Conservation (phyloP, 2,797 vertebrate genomes). For the Chaunax sp. region DNA sequence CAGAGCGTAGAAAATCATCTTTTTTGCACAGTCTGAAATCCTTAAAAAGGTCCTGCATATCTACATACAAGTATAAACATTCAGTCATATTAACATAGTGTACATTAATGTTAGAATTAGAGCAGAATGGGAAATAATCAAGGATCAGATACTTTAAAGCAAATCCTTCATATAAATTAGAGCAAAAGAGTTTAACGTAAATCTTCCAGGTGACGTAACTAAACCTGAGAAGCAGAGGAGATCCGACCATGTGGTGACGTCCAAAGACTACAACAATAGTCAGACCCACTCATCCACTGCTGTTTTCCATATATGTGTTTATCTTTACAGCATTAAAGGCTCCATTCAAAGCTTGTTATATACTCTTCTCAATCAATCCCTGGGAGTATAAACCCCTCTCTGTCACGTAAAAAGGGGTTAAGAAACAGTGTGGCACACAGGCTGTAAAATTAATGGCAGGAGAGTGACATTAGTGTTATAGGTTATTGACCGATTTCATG, state of each 20-base stretch:
- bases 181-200: background rate
- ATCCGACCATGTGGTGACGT: background rate
- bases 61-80: too few species aligned
- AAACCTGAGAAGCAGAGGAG: too few species aligned
- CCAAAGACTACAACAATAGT: background rate
- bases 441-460: constrained; percentile 78
- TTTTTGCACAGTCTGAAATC: too few species aligned
- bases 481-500: constrained; percentile 83
- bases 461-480: constrained; percentile 84
- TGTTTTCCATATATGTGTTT: constrained; percentile 31
- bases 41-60: too few species aligned
- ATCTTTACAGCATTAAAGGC: constrained; percentile 58
- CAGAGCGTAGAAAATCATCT: too few species aligned
- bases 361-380: constrained; percentile 74
- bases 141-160: too few species aligned
- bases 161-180: background rate
- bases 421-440: constrained; percentile 70
- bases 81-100: background rate
- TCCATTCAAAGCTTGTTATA: constrained; percentile 66
- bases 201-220: background rate
- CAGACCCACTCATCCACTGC: background rate
- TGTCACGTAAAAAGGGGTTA: constrained; percentile 66
- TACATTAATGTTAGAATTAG: background rate
- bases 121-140: background rate
- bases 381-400: constrained; percentile 55